phyloP scores from a whole-genome alignment of 2,113 vertebrate genomes.

The Phalacrocorax aristotelis region DNA sequence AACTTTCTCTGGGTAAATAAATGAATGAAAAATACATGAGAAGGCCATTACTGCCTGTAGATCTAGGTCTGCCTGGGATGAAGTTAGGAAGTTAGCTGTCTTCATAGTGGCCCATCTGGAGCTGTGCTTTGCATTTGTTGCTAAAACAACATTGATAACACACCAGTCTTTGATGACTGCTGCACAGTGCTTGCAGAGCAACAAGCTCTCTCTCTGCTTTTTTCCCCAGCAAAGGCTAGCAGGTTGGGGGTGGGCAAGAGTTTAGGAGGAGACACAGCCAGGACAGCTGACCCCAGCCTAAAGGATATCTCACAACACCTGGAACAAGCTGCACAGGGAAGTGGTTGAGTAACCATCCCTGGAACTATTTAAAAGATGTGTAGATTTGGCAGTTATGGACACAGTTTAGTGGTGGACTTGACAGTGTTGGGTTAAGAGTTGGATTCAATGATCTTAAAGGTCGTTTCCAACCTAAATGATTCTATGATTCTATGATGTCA shows the following conservation, averaged over 20 bases:
- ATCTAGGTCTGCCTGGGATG: background rate
- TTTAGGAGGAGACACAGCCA: background rate
- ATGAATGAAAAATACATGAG: background rate
- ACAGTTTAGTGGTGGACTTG: background rate
- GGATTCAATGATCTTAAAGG: background rate
- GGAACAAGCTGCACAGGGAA: background rate
- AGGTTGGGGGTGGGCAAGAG: background rate
- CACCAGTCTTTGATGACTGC: background rate
- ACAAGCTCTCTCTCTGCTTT: background rate
- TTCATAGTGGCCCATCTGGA: background rate
- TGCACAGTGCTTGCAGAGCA: background rate
- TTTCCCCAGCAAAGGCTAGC: rapidly evolving
- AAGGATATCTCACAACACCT: background rate
- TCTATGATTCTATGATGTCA: background rate
- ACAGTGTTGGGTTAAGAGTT: background rate
- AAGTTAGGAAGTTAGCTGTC: background rate
- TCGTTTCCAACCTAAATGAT: background rate
- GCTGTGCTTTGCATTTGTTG: background rate
- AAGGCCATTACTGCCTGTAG: background rate
- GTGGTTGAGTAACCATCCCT: background rate
- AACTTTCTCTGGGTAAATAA: background rate
- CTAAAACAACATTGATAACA: background rate
- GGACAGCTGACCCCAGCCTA: background rate
- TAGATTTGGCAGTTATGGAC: background rate
- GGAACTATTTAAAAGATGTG: rapidly evolving